phyloP scores from a whole-genome alignment of 2,888 invertebrate species.

The Cepaea hortensis region DNA sequence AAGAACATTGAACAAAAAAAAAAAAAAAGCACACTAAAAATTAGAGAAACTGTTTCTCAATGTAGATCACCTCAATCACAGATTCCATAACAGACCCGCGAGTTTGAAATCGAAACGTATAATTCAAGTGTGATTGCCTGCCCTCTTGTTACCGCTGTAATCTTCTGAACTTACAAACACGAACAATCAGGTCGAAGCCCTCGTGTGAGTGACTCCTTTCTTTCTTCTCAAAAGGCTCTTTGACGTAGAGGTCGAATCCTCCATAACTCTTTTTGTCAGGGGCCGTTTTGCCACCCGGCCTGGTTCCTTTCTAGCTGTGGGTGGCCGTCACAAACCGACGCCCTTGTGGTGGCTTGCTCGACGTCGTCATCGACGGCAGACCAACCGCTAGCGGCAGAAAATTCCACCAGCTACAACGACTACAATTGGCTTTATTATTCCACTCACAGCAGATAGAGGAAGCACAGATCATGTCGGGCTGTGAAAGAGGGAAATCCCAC shows the following conservation, averaged over 20 bases:
- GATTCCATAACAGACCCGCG: neutral
- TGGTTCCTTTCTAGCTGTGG: neutral
- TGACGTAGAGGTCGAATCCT: neutral
- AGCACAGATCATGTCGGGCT: neutral
- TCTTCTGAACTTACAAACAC: conserved; percentile 2
- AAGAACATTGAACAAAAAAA: too few relatives aligned
- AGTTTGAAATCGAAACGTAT: neutral
- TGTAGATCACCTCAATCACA: neutral
- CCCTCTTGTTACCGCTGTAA: conserved; percentile 1
- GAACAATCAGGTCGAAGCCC: neutral
- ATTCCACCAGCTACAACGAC: neutral
- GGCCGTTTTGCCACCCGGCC: conserved; percentile 6
- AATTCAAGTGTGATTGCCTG: neutral
- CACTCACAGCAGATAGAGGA: neutral
- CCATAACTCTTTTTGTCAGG: conserved; percentile 4
- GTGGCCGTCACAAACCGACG: neutral
- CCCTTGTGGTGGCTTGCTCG: neutral
- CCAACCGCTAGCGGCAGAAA: neutral
- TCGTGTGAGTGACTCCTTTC: neutral
- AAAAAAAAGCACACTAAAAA: too few relatives aligned
- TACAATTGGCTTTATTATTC: conserved; percentile 29
- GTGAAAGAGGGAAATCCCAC: neutral
- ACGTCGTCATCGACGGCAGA: neutral
- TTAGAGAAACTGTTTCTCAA: neutral
- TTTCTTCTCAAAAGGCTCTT: neutral